Percentiles rank a stretch among this genome's conserved stretches.
Conservation (phyloP, 1,140 invertebrate species). For the Bombyx mandarina region DNA sequence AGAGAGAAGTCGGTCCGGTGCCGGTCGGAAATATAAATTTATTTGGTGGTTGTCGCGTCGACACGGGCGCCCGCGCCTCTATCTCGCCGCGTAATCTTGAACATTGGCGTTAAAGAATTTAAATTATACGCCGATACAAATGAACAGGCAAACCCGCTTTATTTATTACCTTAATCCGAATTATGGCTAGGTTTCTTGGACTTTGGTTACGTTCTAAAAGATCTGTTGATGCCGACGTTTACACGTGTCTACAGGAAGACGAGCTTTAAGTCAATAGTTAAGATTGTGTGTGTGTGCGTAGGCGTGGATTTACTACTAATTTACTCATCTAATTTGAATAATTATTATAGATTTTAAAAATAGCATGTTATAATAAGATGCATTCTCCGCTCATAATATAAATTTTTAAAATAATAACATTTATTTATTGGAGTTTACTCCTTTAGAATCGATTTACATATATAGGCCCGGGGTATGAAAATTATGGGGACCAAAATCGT, state of each 20-base stretch:
- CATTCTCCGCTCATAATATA: no score
- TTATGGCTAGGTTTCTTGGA: constrained; percentile 63
- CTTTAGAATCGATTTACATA: no score
- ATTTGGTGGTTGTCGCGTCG: constrained; percentile 62
- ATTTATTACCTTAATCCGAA: constrained; percentile 69
- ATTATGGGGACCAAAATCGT: no score
- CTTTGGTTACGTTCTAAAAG: constrained; percentile 44
- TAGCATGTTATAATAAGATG: no score
- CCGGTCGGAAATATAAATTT: constrained; percentile 70
- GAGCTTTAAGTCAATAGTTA: no score
- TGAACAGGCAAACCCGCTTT: constrained; percentile 61
- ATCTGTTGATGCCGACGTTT: constrained; percentile 26
- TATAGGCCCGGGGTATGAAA: no score
- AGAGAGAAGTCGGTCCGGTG: constrained; percentile 57
- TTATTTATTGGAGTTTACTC: no score
- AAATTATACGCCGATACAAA: constrained; percentile 71
- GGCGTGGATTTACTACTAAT: no score
- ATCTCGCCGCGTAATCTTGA: constrained; percentile 68
- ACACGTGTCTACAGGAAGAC: constrained; percentile 16
- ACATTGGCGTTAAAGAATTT: constrained; percentile 72
- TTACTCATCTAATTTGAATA: no score
- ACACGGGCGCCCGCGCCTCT: constrained; percentile 65
- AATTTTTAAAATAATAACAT: no score
- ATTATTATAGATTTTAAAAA: no score
- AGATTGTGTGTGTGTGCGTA: no score